These are phyloP conservation scores for Xiphophorus birchmanni DNA, from an alignment of 2,797 vertebrate genomes.

Conservation along the genomic window DNA sequence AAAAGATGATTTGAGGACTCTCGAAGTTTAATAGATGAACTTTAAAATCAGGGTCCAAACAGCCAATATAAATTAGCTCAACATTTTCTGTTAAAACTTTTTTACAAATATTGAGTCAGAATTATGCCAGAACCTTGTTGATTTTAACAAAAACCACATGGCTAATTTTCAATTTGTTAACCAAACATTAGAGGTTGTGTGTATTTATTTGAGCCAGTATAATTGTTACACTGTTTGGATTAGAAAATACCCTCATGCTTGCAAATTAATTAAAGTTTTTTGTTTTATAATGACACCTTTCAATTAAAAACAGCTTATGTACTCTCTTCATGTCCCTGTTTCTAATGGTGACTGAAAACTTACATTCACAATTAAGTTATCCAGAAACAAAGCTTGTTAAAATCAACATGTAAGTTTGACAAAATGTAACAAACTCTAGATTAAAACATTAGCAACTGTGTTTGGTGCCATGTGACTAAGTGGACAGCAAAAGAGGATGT, in stretches of 20 bases:
- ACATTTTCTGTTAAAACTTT: neutral
- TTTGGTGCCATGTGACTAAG: neutral
- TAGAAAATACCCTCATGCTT: neutral
- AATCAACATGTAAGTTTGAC: neutral
- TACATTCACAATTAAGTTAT: neutral
- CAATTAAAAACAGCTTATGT: neutral
- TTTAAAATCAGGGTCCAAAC: neutral
- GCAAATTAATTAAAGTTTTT: neutral
- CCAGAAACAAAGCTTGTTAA: neutral
- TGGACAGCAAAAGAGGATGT: constrained; percentile 8
- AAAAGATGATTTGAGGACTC: too few relatives aligned
- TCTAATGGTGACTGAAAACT: neutral
- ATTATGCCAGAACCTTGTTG: neutral
- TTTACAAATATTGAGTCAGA: neutral
- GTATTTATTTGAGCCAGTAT: neutral
- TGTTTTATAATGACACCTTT: neutral
- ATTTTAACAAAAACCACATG: neutral
- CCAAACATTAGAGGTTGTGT: neutral
- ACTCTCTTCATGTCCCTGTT: neutral
- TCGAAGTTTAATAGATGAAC: neutral
- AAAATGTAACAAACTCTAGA: constrained; percentile 8
- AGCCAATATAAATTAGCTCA: neutral
- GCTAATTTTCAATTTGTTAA: neutral
- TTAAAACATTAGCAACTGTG: constrained; percentile 10
- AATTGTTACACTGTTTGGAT: neutral